Base-by-base conservation (phyloP, 2,797 vertebrate species). In the Karalla daura region DNA sequence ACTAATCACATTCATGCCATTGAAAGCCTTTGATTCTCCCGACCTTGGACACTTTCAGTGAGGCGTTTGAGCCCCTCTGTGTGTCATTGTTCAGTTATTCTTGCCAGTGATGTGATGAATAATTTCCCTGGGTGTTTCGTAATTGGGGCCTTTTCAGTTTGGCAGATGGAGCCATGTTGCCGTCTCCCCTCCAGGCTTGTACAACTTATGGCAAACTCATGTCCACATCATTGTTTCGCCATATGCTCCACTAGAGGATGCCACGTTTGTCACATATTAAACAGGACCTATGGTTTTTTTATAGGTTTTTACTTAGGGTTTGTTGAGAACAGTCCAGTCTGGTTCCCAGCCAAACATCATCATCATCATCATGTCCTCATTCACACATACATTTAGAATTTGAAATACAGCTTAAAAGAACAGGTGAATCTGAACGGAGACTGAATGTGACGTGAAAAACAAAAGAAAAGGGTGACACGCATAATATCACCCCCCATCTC, bases 171-270 rank as follows among this genome's bases (percentile, higher is more conserved):
- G 70, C 61, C 43, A 25, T 45, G 39, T 37, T 68, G 47, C 41
- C 59, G 58, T 60, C 53, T 58, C n/a, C 40, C 82, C 76, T 54
- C 25, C 69, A 75, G 70, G 76, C 73, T 47, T 67, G 59, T 63
- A 67, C 52, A 81, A 70, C 74, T 72, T 86, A 84, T 79, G 86
- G 77, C 66, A 76, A 86, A 88, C 78, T 56, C 79, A 78, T 75
- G 84, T 65, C 51, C 53, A 54, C 62, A 62, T 84, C 74, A 73
- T 51, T 63, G 53, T 73, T 63, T 32, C n/a, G 53, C 89, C 87
- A 87, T 89, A 88, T 88, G 86, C 49, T 73, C 58, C 50, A 63
- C 65, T 9, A 72, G 46, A 49, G 33, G 52, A 46, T 63, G 18
- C 51, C 67, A 61, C 39, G 46, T 12, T 58, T 54, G 58, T 81